Evolutionary conservation across 2,888 invertebrate species (phyloP).

Genomic region (Drosophila emarginata): DNA sequence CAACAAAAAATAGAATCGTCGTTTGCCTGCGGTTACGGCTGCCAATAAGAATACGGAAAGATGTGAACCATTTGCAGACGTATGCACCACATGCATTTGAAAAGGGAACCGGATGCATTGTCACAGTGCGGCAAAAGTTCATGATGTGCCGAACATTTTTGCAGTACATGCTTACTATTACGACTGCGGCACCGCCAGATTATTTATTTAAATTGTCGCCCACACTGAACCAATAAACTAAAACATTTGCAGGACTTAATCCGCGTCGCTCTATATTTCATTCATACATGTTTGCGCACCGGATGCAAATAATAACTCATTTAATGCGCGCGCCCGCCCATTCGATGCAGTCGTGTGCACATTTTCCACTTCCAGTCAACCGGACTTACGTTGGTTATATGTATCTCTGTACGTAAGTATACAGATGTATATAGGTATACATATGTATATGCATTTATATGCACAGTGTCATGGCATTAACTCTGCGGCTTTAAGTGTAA

Average conservation of each 20-base stretch:
- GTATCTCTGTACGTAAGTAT: neutral
- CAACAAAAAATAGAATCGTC: neutral
- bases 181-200: conserved; percentile 20
- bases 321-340: conserved; percentile 25
- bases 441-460: neutral
- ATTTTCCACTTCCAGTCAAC: conserved; percentile 14
- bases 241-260: conserved; percentile 35
- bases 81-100: neutral
- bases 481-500: conserved; percentile 8
- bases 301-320: conserved; percentile 38
- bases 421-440: neutral
- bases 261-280: conserved; percentile 29
- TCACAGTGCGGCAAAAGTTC: conserved; percentile 10
- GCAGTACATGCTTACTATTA: conserved; percentile 3
- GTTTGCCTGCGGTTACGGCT: conserved; percentile 1
- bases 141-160: conserved; percentile 15
- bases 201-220: conserved; percentile 37
- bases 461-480: conserved; percentile 10
- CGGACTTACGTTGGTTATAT: conserved; percentile 10
- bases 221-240: conserved; percentile 30
- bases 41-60: conserved; percentile 5
- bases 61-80: conserved; percentile 3
- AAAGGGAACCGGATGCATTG: conserved; percentile 10
- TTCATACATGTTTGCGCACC: conserved; percentile 35
- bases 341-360: conserved; percentile 20